Base-by-base conservation (phyloP, 2,888 invertebrate species). In the Eilema griseolum region DNA sequence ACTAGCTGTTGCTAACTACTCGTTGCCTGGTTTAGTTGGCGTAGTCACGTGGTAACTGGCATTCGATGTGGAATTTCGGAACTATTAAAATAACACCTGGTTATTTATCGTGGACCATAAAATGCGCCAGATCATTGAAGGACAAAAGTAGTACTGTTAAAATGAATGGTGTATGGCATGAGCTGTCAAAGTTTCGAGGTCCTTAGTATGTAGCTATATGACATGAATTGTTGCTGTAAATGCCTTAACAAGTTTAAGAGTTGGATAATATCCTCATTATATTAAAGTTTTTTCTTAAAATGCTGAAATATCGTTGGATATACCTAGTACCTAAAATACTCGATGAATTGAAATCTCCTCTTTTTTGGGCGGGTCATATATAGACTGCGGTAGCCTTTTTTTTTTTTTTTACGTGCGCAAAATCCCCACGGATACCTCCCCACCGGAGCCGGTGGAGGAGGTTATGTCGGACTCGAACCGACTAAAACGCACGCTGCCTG, bases 1-100 rank as follows among this genome's bases (percentile, higher is more conserved):
- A 70, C 59, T 31, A 61, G 37, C 28, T 24, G 62, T 70, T 81
- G 64, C 64, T 67, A 56, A 66, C 33, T 61, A 67, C 46, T 66
- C 11, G n/a, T 61, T 57, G 41, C 23, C 56, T 67, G 67, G 65
- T 61, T 70, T 57, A 16, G 56, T 31, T 61, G 56, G 37, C 33
- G 61, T 60, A 63, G 16, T 63, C 41, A 62, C 62, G 24, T 68
- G 61, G 66, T 77, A 66, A 72, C 26, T 70, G 61, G n/a, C 33
- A 69, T 26, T 33, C 28, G 37, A 66, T 67, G 7, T 61, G 66
- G 60, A 60, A 72, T 75, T 75, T 62, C 2, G 11, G n/a, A 65
- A 20, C 57, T 69, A 26, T 57, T 61, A 61, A 41, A 16, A 26
- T 12, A 31, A 56, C 33, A 63, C 61, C 46, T 63, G 61, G 24